Percentiles rank a stretch among this genome's conserved stretches.
Evolutionary conservation across 2,113 vertebrate species (phyloP).

Genomic region (Potamarius usumacintae): DNA sequence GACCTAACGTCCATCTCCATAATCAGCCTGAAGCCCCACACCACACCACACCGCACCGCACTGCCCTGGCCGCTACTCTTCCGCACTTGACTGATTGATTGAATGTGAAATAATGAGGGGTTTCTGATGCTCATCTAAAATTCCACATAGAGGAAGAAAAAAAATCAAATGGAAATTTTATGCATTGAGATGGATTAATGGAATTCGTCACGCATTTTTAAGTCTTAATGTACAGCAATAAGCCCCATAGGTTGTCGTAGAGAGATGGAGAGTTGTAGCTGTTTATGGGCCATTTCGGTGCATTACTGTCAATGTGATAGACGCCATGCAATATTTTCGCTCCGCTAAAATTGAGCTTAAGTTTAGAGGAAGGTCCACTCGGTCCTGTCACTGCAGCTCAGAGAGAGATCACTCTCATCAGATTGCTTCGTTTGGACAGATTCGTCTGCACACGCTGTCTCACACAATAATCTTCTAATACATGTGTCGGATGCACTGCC

Average conservation of each 20-base stretch:
- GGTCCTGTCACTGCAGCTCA: constrained; percentile 25
- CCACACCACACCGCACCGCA: constrained; percentile 57
- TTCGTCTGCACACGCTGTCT: constrained; percentile 3
- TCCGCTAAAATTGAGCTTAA: constrained; percentile 62
- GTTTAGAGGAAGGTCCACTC: constrained; percentile 61
- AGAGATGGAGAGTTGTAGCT: constrained; percentile 74
- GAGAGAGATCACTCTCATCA: constrained; percentile 26
- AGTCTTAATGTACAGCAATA: constrained; percentile 77
- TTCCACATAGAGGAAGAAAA: constrained; percentile 63
- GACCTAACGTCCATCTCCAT: constrained; percentile 79
- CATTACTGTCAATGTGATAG: constrained; percentile 81
- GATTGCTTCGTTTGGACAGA: constrained; percentile 35
- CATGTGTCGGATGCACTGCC: neutral
- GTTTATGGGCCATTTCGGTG: constrained; percentile 76
- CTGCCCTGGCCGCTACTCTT: constrained; percentile 58
- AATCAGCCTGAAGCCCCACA: constrained; percentile 76
- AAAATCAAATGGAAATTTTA: constrained; percentile 82
- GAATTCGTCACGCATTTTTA: constrained; percentile 69
- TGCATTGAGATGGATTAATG: constrained; percentile 79
- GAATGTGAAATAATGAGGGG: constrained; percentile 81
- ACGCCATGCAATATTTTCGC: constrained; percentile 66
- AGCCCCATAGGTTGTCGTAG: constrained; percentile 71
- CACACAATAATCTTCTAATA: neutral
- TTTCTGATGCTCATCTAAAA: constrained; percentile 76
- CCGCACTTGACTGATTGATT: constrained; percentile 79